Base-by-base conservation (phyloP, 2,888 invertebrate genomes). In the Parnassius orleans region DNA sequence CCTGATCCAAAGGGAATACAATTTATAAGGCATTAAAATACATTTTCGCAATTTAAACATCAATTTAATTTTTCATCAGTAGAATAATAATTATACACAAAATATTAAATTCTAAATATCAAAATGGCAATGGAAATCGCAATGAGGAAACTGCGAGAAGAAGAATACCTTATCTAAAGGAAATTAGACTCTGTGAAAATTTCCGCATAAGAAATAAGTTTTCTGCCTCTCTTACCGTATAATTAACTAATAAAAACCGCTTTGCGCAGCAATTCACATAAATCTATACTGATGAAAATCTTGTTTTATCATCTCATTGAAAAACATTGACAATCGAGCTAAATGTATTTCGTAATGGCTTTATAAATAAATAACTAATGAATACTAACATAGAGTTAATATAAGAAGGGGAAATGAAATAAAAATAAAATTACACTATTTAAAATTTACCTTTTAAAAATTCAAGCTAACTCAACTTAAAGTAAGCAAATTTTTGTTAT, bases 111-210 rank as follows among this genome's bases (percentile, higher is more conserved):
- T 60, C 51, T 2, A 44, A 60, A 60, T 55, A 55, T 60, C 14
- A 33, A 14, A 56, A 52, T 55, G 33, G 47, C 48, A 55, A 52
- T 33, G 50, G 11, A 10, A 55, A 56, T 61, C 55, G 14, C 51
- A 56, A 61, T 56, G 51, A 61, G n/a, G n/a, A 61, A 56, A 42
- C 53, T 47, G 52, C 47, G 61, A 57, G 52, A 61, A 57, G 57
- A 52, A 47, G 61, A 57, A 56, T 56, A 57, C 57, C 57, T 61
- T 61, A 61, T 56, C 57, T 61, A 42, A 56, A 61, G n/a, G n/a
- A 61, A 61, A 61, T 61, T 61, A 53, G 47, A 61, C 47, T 57
- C 56, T 57, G 60, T 48, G 57, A 61, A 61, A 56, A 61, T 57
- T 61, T 61, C 61, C 61, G 61, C 57, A 47, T 52, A 53, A n/a